phyloP scores from a whole-genome alignment of 2,797 vertebrate species.

The Microctenopoma steveboyesi region DNA sequence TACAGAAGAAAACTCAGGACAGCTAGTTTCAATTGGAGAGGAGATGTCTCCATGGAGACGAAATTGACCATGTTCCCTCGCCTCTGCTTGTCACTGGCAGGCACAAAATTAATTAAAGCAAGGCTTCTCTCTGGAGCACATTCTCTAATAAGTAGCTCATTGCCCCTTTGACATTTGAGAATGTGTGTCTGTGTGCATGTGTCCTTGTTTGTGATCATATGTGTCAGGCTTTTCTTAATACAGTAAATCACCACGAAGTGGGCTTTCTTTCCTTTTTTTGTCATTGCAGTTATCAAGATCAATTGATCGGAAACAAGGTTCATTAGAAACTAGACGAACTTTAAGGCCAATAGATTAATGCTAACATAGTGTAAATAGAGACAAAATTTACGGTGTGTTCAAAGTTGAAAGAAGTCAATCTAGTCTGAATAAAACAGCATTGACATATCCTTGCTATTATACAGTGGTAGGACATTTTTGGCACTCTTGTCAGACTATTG shows the following conservation, averaged over 20 bases:
- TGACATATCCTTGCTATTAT: too few relatives aligned
- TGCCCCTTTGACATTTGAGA: slow-evolving; percentile 74
- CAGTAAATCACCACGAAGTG: slow-evolving; percentile 41
- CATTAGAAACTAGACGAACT: slow-evolving; percentile 39
- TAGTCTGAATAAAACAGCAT: not conserved
- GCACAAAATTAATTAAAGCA: slow-evolving; percentile 80
- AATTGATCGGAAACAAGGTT: slow-evolving; percentile 41
- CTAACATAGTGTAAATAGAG: not conserved
- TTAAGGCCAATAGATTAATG: slow-evolving; percentile 25
- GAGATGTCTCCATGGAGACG: slow-evolving; percentile 58
- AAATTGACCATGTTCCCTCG: slow-evolving; percentile 61
- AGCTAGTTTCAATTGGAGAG: slow-evolving; percentile 17
- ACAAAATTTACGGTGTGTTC: not conserved
- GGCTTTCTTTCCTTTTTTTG: slow-evolving; percentile 16
- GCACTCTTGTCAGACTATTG: too few relatives aligned
- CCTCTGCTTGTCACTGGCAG: slow-evolving; percentile 61
- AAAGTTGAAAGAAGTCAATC: not conserved
- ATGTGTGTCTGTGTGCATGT: slow-evolving; percentile 11
- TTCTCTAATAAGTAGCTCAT: slow-evolving; percentile 80
- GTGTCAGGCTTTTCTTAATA: slow-evolving; percentile 44
- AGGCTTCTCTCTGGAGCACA: slow-evolving; percentile 64
- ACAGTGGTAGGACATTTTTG: too few relatives aligned
- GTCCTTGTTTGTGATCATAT: slow-evolving; percentile 48
- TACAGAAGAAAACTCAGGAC: slow-evolving; percentile 17
- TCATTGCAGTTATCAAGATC: slow-evolving; percentile 27